These are phyloP conservation scores for Ctenosaura bakeri DNA, from an alignment of 2,797 vertebrate species.

Conservation along the genomic window DNA sequence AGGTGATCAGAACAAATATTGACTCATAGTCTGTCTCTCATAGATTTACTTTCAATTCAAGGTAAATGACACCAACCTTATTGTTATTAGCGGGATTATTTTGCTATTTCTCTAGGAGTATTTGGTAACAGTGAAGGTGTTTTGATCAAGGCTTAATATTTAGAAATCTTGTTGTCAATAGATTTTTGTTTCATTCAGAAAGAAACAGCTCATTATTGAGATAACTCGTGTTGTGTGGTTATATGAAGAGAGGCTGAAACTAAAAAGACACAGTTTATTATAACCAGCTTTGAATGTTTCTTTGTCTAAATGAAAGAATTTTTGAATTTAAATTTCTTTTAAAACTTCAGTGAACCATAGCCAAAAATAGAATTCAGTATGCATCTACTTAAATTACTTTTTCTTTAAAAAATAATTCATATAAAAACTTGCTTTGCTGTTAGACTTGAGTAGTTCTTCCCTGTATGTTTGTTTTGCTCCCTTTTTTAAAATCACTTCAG, in stretches of 20 bases:
- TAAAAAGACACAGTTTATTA: slow-evolving; percentile 3
- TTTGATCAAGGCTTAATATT: neutral
- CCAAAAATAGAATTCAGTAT: neutral
- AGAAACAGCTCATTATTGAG: neutral
- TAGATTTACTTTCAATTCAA: neutral
- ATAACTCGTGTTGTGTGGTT: neutral
- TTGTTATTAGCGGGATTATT: neutral
- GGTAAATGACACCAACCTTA: neutral
- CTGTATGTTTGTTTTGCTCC: neutral
- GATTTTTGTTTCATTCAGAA: neutral
- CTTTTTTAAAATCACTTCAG: neutral
- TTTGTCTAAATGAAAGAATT: slow-evolving; percentile 18
- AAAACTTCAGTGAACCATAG: neutral
- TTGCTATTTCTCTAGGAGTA: neutral
- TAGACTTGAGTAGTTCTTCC: neutral
- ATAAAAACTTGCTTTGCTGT: neutral
- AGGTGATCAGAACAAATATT: neutral
- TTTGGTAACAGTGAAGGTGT: neutral
- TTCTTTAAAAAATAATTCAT: neutral
- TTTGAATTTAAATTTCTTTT: slow-evolving; percentile 28
- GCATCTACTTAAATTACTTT: neutral
- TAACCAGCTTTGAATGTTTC: slow-evolving; percentile 14
- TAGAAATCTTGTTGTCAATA: too few relatives aligned
- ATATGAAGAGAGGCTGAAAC: slow-evolving; percentile 5
- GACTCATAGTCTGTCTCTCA: neutral